A percentile compares a stretch with the other conserved stretches of the same genome.
These are phyloP conservation scores for Caerostris extrusa DNA, from an alignment of 1,140 invertebrate genomes.

Conservation along the genomic window DNA sequence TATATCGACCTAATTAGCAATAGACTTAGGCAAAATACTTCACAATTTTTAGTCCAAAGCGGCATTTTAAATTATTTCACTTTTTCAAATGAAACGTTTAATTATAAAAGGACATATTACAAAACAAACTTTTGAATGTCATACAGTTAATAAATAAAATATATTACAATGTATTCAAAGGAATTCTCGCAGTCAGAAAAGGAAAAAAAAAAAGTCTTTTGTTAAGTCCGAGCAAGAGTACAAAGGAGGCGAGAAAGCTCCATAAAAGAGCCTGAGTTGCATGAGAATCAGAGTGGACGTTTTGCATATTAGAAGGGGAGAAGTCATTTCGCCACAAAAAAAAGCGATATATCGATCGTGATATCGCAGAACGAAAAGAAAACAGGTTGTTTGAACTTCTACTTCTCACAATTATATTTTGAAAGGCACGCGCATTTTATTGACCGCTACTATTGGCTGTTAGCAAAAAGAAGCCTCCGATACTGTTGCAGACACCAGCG, in stretches of 20 bases:
- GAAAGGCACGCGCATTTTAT: slow-evolving; percentile 73
- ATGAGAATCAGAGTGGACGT: slow-evolving; percentile 47
- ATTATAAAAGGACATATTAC: too few relatives aligned
- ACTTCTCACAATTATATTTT: slow-evolving; percentile 72
- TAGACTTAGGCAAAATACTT: too few relatives aligned
- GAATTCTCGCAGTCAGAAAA: neutral
- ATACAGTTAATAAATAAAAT: neutral
- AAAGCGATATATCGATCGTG: slow-evolving; percentile 73
- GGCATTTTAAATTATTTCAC: too few relatives aligned
- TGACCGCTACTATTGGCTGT: slow-evolving; percentile 62
- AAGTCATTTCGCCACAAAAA: slow-evolving; percentile 74
- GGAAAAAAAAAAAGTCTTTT: neutral
- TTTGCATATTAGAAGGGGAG: slow-evolving; percentile 20
- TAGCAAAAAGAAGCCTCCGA: slow-evolving; percentile 44
- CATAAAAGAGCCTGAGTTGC: slow-evolving; percentile 15
- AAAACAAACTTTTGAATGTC: too few relatives aligned
- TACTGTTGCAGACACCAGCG: neutral
- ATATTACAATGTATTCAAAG: neutral
- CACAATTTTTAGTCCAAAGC: too few relatives aligned
- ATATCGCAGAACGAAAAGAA: slow-evolving; percentile 63
- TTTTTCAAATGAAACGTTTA: too few relatives aligned
- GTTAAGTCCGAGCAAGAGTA: neutral
- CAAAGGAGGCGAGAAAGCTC: neutral
- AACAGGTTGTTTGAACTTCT: slow-evolving; percentile 74
- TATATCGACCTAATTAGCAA: too few relatives aligned